Conservation (phyloP, 2,888 invertebrate species). For the Venustoraphidia nigricollis region DNA sequence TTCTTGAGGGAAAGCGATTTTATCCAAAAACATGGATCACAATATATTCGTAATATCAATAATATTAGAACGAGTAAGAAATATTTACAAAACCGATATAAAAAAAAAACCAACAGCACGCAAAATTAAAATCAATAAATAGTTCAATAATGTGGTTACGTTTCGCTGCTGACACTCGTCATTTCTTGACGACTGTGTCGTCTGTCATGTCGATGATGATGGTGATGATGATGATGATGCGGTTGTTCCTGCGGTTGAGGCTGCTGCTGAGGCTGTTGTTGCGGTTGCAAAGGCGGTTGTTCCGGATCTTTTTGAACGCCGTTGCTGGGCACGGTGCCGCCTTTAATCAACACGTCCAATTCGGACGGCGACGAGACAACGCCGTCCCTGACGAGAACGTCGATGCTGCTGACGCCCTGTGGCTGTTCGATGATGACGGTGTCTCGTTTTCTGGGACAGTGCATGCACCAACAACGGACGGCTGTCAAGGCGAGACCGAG, state of each 20-base stretch:
- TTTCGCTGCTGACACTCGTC: background rate
- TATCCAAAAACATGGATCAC: too few species aligned
- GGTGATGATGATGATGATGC: background rate
- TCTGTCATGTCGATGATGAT: background rate
- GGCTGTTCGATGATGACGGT: slow-evolving; percentile 22
- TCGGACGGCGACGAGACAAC: slow-evolving; percentile 38
- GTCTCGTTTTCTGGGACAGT: slow-evolving; percentile 32
- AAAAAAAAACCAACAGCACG: too few species aligned
- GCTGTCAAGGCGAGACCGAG: slow-evolving; percentile 47
- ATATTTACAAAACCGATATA: too few species aligned
- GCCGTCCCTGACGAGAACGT: slow-evolving; percentile 29
- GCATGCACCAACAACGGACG: slow-evolving; percentile 51
- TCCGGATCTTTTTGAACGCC: background rate
- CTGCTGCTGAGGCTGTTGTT: background rate
- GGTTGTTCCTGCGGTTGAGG: background rate
- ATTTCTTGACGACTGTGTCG: background rate
- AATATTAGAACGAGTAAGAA: too few species aligned
- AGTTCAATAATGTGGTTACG: background rate
- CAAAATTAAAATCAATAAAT: too few species aligned
- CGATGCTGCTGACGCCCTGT: slow-evolving; percentile 34
- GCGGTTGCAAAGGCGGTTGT: background rate
- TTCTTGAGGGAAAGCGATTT: too few species aligned
- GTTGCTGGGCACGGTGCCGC: background rate
- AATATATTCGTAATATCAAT: too few species aligned
- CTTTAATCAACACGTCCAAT: slow-evolving; percentile 35